Base-by-base conservation (phyloP, 53 echinoderm and acorn worm species). In the Stichopus horrens region DNA sequence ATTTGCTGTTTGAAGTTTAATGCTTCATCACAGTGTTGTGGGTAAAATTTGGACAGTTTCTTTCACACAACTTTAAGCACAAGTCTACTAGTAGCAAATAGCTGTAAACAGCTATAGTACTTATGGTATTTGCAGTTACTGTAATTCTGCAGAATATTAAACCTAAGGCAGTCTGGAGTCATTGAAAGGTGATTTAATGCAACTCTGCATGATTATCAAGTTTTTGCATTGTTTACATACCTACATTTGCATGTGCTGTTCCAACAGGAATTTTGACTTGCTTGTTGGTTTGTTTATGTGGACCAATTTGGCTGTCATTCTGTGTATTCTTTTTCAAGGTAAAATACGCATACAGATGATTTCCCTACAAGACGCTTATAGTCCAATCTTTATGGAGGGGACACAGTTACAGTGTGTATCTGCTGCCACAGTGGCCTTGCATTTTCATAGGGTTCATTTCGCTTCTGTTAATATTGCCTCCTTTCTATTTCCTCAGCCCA, bases 401-500 rank as follows among this genome's bases (percentile, higher is more conserved):
- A 37, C 37, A 37, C 37, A 37, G 37, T 37, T 0, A 37, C 37
- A 37, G 37, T 37, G 37, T 37, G 37, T 37, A 37, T 37, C 10
- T 63, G 63, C 63, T 63, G 63, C 16, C 63, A 63, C 63, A 63
- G 10, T 63, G 63, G 63, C 63, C 63, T 63, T 63, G 9, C 63
- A 10, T 16, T 16, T 23, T 19, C 14, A 76, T 7, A 76, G 76
- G 16, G 76, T 83, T 9, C 6, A 86, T 85, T 37, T 10, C 67
- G 6, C 13, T 65, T 18, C 14, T 59, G 59, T 53, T 5, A 37
- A n/a, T 37, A 37, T 21, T 85, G 20, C 57, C 10, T 16, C 37
- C 0, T 79, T 4, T 89, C 7, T 63, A 77, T 79, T 76, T 90
- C 54, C 52, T 7, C 86, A 96, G 96, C 93, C 94, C 55, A 95